Evolutionary conservation across 2,888 invertebrate genomes (phyloP).

Genomic region (Carterocephalus palaemon): DNA sequence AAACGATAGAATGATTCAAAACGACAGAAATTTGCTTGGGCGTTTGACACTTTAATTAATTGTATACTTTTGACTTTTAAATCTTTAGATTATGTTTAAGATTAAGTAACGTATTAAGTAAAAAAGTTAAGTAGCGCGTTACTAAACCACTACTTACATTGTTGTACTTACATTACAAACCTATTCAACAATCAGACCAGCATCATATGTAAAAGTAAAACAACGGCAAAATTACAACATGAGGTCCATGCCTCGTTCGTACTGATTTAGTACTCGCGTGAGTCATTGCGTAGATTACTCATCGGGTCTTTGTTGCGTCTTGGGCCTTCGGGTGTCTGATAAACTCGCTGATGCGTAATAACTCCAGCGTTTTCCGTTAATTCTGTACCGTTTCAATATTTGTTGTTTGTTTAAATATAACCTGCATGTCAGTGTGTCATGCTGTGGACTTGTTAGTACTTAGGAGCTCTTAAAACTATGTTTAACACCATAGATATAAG

Average conservation of each 20-base stretch:
- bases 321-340: conserved; percentile 5
- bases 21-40: too few relatives aligned
- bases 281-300: conserved; percentile 36
- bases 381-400: conserved; percentile 18
- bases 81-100: too few relatives aligned
- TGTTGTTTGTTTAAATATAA: conserved; percentile 20
- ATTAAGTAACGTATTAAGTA: background rate
- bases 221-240: background rate
- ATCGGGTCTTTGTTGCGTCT: conserved; percentile 34
- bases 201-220: conserved; percentile 6
- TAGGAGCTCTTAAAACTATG: too few relatives aligned
- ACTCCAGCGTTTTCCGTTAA: conserved; percentile 29
- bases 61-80: too few relatives aligned
- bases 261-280: conserved; percentile 34
- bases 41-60: too few relatives aligned
- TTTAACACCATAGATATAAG: too few relatives aligned
- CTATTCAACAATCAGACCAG: background rate
- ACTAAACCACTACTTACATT: background rate
- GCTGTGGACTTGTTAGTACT: too few relatives aligned
- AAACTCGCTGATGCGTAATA: conserved; percentile 32
- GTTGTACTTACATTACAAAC: too few relatives aligned
- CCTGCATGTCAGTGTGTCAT: conserved; percentile 1
- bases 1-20: too few relatives aligned
- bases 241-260: conserved; percentile 28
- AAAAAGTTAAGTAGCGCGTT: too few relatives aligned